Evolutionary conservation across 2,888 invertebrate genomes (phyloP).

Genomic region (Antitype chi): DNA sequence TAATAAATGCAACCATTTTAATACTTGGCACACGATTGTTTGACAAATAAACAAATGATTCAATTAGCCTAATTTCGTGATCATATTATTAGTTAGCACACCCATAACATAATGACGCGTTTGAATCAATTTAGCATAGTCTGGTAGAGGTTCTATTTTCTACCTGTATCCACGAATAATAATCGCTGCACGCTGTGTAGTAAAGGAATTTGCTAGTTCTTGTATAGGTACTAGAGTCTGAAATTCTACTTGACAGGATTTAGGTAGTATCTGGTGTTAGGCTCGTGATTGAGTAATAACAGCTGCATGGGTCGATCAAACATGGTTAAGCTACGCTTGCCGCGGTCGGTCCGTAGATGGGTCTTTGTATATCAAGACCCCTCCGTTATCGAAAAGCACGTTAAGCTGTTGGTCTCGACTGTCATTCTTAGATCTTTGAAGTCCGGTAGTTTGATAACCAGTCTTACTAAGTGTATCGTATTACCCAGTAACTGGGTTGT

Average conservation of each 20-base stretch:
- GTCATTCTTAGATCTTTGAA: too few relatives aligned
- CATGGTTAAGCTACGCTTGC: too few relatives aligned
- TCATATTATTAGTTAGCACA: neutral
- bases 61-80: constrained; percentile 36
- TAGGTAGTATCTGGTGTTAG: neutral
- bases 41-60: constrained; percentile 38
- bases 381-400: too few relatives aligned
- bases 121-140: neutral
- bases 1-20: constrained; percentile 42
- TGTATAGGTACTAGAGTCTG: neutral
- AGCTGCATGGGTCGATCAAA: too few relatives aligned
- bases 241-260: neutral
- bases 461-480: neutral
- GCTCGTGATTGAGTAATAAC: too few relatives aligned
- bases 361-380: too few relatives aligned
- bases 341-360: too few relatives aligned
- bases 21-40: constrained; percentile 46
- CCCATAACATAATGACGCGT: neutral
- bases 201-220: neutral
- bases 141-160: neutral
- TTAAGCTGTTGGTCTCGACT: too few relatives aligned
- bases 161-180: neutral
- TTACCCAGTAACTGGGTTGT: neutral
- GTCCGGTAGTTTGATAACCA: neutral
- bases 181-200: neutral